Base-by-base conservation (phyloP, 2,888 invertebrate species). In the Phaonia tiefii region DNA sequence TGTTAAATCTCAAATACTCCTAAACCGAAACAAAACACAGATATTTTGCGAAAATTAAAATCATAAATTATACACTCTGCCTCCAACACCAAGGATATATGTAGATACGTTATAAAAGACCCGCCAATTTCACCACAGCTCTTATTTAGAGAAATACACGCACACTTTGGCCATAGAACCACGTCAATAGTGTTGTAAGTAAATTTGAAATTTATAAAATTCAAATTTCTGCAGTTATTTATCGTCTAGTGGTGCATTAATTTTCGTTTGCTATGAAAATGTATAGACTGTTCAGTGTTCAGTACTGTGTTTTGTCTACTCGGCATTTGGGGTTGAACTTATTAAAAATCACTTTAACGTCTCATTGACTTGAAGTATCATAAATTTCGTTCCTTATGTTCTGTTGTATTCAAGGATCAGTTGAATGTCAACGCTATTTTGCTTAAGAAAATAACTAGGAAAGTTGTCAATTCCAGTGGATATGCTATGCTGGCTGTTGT, bases 361-460 rank as follows among this genome's bases (percentile, higher is more conserved):
- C 1, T 15, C 54, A 56, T 69, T 69, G 54, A 42, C 25, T 69
- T 56, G 54, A 69, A 31, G 15, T 46, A 15, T 42, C 69, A 56
- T 69, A 69, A 56, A 69, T 56, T 69, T 25, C 31, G 11, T 39
- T 60, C 60, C 60, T 60, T 37, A 60, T 60, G 60, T 39, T 60
- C n/a, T n/a, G n/a, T n/a, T n/a, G n/a, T n/a, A n/a, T n/a, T n/a
- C n/a, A n/a, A n/a, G n/a, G n/a, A n/a, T n/a, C 31, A 31, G 3
- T 5, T 31, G 31, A 31, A 3, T 8, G 31, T 31, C 31, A 31
- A 31, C n/a, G n/a, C 31, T 31, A 8, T 31, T 31, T 31, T 31
- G 31, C 31, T n/a, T n/a, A n/a, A n/a, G 31, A 31, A 31, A 31
- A 31, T 31, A 8, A 31, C 3, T 3, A 31, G 8, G 31, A 5